These are phyloP conservation scores for Leptopilina syphax DNA, from an alignment of 2,888 invertebrate genomes.

Conservation along the genomic window DNA sequence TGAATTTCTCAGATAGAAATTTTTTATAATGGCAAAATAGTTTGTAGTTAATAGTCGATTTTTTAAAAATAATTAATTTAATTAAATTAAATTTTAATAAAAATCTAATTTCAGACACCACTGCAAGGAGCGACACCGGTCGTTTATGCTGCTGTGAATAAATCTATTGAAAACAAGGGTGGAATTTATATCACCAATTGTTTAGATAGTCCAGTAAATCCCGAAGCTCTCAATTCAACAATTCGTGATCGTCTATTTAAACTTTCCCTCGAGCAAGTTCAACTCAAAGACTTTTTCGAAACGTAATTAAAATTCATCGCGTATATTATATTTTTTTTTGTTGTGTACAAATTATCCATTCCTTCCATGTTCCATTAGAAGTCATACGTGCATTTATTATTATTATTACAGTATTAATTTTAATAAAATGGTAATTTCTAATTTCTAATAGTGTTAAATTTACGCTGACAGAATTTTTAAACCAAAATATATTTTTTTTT, in stretches of 20 bases:
- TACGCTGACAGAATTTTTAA: too few relatives aligned
- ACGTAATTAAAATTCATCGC: constrained; percentile 48
- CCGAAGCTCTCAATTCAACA: constrained; percentile 79
- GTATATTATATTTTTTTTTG: not conserved
- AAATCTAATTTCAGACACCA: constrained; percentile 80
- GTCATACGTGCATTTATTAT: not conserved
- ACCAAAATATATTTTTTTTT: too few relatives aligned
- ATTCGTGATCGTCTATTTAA: constrained; percentile 84
- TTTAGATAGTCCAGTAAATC: constrained; percentile 79
- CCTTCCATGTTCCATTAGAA: not conserved
- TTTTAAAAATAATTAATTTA: too few relatives aligned
- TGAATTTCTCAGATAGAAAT: too few relatives aligned
- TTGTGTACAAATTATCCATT: constrained; percentile 5
- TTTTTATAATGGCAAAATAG: too few relatives aligned
- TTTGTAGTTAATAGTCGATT: too few relatives aligned
- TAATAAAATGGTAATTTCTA: not conserved
- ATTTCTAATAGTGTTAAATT: not conserved
- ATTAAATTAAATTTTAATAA: constrained; percentile 47
- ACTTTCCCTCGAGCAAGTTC: constrained; percentile 77
- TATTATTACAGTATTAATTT: constrained; percentile 2
- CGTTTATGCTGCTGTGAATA: constrained; percentile 86
- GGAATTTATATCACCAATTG: constrained; percentile 92
- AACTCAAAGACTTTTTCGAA: constrained; percentile 61
- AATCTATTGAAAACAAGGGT: constrained; percentile 84
- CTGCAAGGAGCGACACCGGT: constrained; percentile 89